A percentile compares a stretch with the other conserved stretches of the same genome.
These are phyloP conservation scores for Cynodonichthys magdalenae DNA, from an alignment of 2,797 vertebrate genomes.

Conservation along the genomic window DNA sequence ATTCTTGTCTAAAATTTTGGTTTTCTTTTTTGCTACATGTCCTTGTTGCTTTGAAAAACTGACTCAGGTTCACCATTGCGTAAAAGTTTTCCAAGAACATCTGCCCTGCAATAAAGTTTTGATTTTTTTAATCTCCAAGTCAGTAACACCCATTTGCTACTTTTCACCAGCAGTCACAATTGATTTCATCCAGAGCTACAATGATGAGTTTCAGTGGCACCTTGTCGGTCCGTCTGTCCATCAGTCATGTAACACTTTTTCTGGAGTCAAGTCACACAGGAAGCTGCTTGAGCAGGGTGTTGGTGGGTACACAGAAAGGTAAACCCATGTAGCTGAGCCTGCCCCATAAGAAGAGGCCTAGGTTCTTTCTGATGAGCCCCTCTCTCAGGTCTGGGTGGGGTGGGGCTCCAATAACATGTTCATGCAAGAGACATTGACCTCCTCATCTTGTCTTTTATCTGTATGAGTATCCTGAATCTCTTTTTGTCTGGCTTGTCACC, in stretches of 20 bases:
- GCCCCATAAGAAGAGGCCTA: no score
- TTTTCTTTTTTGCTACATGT: constrained; percentile 32
- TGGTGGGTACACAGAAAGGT: no score
- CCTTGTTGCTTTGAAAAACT: constrained; percentile 31
- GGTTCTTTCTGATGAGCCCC: no score
- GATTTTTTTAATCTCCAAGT: constrained; percentile 8
- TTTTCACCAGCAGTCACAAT: constrained; percentile 49
- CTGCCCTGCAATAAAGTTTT: constrained; percentile 21
- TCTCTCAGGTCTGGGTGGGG: no score
- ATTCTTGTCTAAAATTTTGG: constrained; percentile 41
- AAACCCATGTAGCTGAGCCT: no score
- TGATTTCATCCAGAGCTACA: constrained; percentile 38
- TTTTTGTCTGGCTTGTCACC: no score
- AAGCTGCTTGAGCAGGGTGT: no score
- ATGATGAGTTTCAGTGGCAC: constrained; percentile 47
- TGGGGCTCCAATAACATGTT: no score
- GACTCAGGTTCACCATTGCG: constrained; percentile 17
- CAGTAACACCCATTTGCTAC: constrained; percentile 33
- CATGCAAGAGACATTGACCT: no score
- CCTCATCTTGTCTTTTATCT: no score
- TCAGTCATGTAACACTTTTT: no score
- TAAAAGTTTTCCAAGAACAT: constrained; percentile 15
- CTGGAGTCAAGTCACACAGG: not conserved
- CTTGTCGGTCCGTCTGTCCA: constrained; percentile 43
- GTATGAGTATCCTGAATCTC: no score